Evolutionary conservation across 2,888 invertebrate genomes (phyloP).

Genomic region (Cylloceria caligata): DNA sequence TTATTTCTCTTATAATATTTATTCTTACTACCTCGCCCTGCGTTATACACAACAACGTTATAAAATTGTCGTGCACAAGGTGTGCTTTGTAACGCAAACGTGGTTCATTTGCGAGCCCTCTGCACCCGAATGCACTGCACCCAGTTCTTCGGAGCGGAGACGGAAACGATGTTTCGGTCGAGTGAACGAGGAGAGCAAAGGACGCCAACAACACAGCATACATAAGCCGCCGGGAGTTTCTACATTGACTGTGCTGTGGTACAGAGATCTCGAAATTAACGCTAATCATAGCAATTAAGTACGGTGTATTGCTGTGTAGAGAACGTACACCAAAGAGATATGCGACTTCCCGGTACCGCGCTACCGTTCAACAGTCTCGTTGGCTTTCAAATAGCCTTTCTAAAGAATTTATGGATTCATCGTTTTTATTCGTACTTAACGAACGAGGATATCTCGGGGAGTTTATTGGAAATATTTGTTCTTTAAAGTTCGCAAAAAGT

Average conservation of each 20-base stretch:
- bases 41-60: background rate
- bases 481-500: background rate
- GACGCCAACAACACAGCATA: constrained; percentile 22
- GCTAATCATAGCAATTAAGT: constrained; percentile 65
- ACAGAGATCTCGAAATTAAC: constrained; percentile 62
- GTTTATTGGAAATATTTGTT: constrained; percentile 4
- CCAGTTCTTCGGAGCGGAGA: constrained; percentile 68
- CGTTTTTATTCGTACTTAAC: background rate
- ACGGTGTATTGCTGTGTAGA: constrained; percentile 35
- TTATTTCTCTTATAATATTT: background rate
- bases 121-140: constrained; percentile 57
- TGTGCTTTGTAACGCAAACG: background rate
- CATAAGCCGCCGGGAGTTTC: background rate
- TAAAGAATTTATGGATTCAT: constrained; percentile 1
- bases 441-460: no score
- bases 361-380: constrained; percentile 7
- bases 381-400: constrained; percentile 15
- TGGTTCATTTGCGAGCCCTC: constrained; percentile 12
- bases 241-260: background rate
- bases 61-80: constrained; percentile 3
- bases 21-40: background rate
- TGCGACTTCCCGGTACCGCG: constrained; percentile 10
- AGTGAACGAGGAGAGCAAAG: constrained; percentile 55
- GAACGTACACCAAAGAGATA: constrained; percentile 21
- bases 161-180: constrained; percentile 70